A percentile compares a stretch with the other conserved stretches of the same genome.
phyloP scores from a whole-genome alignment of 1,140 invertebrate genomes.

The Wasmannia auropunctata region DNA sequence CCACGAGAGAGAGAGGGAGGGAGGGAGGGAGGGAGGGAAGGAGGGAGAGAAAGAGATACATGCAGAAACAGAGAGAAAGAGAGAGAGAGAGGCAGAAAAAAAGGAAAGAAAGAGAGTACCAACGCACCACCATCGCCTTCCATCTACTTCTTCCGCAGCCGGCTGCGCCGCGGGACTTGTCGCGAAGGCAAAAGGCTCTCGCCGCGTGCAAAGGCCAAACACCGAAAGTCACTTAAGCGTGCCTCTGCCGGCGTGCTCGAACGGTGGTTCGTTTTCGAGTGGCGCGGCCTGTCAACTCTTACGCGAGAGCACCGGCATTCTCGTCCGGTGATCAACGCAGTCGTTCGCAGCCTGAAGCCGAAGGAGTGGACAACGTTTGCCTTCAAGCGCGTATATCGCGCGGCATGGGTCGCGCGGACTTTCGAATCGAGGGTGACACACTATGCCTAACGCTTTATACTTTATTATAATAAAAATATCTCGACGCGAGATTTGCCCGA shows the following conservation, averaged over 20 bases:
- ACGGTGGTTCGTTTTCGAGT: conserved; percentile 67
- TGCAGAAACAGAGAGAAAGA: neutral
- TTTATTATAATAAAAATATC: neutral
- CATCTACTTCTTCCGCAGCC: conserved; percentile 55
- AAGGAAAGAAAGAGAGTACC: conserved; percentile 24
- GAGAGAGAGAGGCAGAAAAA: neutral
- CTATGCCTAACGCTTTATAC: neutral
- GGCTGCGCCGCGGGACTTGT: conserved; percentile 66
- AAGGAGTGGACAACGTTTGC: conserved; percentile 35
- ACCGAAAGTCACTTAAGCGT: conserved; percentile 84
- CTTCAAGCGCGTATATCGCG: conserved; percentile 12
- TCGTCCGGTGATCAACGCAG: conserved; percentile 58
- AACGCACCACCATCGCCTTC: conserved; percentile 48
- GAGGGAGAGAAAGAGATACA: neutral
- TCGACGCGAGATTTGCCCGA: neutral
- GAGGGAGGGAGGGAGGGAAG: neutral
- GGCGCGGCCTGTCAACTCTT: conserved; percentile 57
- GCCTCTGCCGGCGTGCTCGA: conserved; percentile 66
- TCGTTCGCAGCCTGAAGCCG: conserved; percentile 10
- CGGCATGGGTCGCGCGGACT: neutral
- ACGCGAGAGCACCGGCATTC: conserved; percentile 67
- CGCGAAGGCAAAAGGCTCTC: conserved; percentile 74
- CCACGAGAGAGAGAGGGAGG: neutral
- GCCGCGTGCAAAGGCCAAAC: conserved; percentile 78
- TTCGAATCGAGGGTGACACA: neutral